Evolutionary conservation across 2,888 invertebrate species (phyloP).

Genomic region (Hirtodrosophila trivittata): DNA sequence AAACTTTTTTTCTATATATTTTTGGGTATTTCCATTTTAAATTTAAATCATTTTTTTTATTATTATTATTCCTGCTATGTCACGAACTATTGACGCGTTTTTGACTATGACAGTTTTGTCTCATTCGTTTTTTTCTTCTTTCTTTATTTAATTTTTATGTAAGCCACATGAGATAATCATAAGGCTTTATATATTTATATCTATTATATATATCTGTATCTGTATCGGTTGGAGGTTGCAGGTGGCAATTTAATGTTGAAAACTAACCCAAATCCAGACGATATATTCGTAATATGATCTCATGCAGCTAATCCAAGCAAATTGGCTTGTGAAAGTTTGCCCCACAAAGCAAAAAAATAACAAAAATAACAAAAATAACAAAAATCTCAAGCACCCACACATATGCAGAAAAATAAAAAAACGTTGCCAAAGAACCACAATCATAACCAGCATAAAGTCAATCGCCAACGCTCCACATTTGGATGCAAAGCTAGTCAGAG

Average conservation of each 20-base stretch:
- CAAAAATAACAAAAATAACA: not conserved
- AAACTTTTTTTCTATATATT: no score
- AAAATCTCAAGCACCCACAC: constrained; percentile 46
- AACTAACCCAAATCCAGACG: constrained; percentile 32
- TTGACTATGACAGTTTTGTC: constrained; percentile 53
- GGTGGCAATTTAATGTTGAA: constrained; percentile 21
- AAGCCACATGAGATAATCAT: constrained; percentile 64
- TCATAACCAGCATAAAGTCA: constrained; percentile 14
- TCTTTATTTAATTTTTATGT: constrained; percentile 45
- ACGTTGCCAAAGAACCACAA: constrained; percentile 11
- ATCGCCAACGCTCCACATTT: constrained; percentile 40
- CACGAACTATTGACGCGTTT: constrained; percentile 55
- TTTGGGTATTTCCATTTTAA: constrained; percentile 27
- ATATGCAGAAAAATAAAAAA: constrained; percentile 4
- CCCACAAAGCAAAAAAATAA: constrained; percentile 26
- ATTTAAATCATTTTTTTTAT: constrained; percentile 18
- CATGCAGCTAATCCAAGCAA: constrained; percentile 47
- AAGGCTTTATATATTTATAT: constrained; percentile 41
- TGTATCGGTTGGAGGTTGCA: constrained; percentile 22
- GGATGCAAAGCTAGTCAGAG: constrained; percentile 25
- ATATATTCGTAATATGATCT: constrained; percentile 40
- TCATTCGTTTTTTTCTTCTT: constrained; percentile 6
- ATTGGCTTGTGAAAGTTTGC: constrained; percentile 51
- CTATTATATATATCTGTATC: not conserved
- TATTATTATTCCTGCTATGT: constrained; percentile 64